Evolutionary conservation across 2,113 vertebrate genomes (phyloP).

Genomic region (Porphyrio hochstetteri): DNA sequence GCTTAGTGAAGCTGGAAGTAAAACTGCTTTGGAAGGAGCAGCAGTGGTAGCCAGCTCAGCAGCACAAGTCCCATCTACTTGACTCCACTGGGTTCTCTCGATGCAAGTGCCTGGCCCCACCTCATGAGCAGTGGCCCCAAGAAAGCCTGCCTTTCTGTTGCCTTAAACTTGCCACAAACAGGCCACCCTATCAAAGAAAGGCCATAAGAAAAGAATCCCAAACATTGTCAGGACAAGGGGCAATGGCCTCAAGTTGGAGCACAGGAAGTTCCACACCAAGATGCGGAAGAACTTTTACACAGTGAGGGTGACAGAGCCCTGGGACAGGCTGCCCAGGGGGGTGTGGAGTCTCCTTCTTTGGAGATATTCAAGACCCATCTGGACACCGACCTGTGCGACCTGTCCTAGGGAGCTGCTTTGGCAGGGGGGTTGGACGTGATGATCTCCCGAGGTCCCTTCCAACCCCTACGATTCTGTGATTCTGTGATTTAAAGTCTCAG

Average conservation of each 20-base stretch:
- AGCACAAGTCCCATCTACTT: background rate
- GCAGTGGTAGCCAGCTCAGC: background rate
- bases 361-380: too few relatives aligned
- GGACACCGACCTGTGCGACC: too few relatives aligned
- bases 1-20: background rate
- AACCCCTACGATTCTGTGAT: too few relatives aligned
- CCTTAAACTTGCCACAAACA: background rate
- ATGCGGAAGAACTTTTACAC: too few relatives aligned
- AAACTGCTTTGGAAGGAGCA: background rate
- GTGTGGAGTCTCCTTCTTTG: too few relatives aligned
- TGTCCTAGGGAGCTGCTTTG: too few relatives aligned
- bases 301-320: too few relatives aligned
- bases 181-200: background rate
- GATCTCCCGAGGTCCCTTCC: too few relatives aligned
- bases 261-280: too few relatives aligned
- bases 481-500: background rate
- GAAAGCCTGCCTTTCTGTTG: background rate
- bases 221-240: background rate
- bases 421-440: too few relatives aligned
- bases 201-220: background rate
- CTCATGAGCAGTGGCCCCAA: background rate
- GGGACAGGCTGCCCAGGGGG: too few relatives aligned
- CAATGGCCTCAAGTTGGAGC: too few relatives aligned
- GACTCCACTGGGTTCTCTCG: background rate
- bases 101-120: background rate